Percentiles rank a stretch among this genome's conserved stretches.
Conservation (phyloP, 1,140 invertebrate genomes). For the Apocrypta bakeri region DNA sequence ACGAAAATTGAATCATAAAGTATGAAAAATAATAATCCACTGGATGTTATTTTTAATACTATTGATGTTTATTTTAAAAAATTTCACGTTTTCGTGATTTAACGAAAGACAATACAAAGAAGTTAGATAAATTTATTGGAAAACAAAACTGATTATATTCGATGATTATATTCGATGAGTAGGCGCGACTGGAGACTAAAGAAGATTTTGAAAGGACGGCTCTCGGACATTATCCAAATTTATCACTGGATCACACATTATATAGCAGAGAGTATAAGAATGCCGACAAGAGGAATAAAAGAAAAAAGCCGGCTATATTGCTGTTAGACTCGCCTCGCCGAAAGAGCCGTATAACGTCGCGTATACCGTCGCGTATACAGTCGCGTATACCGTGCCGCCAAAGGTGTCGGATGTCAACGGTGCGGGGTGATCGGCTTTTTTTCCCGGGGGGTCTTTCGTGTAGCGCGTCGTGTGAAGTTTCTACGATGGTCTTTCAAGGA, state of each 20-base stretch:
- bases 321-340: too few species aligned
- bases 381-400: too few species aligned
- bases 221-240: conserved; percentile 20
- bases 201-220: conserved; percentile 18
- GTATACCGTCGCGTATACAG: neutral
- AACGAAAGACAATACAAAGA: too few species aligned
- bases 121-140: too few species aligned
- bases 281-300: neutral
- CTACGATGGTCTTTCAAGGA: neutral
- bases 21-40: too few species aligned
- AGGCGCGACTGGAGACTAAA: neutral
- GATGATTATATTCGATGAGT: neutral
- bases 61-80: too few species aligned
- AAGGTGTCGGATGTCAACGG: conserved; percentile 19
- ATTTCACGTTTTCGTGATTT: too few species aligned
- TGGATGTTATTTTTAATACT: too few species aligned
- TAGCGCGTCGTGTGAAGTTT: conserved; percentile 8
- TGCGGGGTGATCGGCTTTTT: neutral
- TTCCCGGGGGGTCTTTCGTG: conserved; percentile 26
- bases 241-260: neutral
- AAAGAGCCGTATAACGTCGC: neutral
- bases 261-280: neutral
- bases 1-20: too few species aligned
- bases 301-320: neutral
- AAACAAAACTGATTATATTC: too few species aligned